Base-by-base conservation (phyloP, 1,140 invertebrate genomes). In the Battus philenor region DNA sequence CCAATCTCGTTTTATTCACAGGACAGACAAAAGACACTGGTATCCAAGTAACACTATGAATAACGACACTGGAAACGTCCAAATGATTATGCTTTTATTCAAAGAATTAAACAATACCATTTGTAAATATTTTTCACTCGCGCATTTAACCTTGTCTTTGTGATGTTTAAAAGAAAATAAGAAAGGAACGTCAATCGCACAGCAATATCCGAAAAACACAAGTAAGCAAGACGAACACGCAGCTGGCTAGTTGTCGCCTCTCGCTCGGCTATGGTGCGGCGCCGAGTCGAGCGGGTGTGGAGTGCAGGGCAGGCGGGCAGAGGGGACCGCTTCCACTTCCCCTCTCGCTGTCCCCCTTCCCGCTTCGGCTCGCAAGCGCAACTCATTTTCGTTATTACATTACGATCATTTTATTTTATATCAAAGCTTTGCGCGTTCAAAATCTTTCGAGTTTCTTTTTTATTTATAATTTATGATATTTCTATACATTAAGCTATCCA, bases 171-270 rank as follows among this genome's bases (percentile, higher is more conserved):
- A 56, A 51, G 69, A 69, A 27, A 73, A 67, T 68, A 59, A 67
- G 58, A 71, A 76, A 59, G 66, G 68, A 75, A 75, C 77, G 77
- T 81, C 78, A 68, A 73, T 61, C 68, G 63, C 68, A 66, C 67
- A 57, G 70, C 68, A 69, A 74, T 69, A 77, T 71, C 68, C 69
- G 69, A 82, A 82, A 84, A 79, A 84, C 74, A 82, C 76, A 82
- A 82, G 68, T 54, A 60, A 59, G 50, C 54, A 57, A 61, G 49
- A 66, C 58, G 59, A 67, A 77, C 74, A 69, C 73, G 77, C 80
- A 82, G 71, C 73, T 76, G 70, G 68, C 64, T 63, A 56, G 66
- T 20, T 66, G 68, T 77, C 65, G 75, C 76, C 74, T 74, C 69
- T 78, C 76, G 71, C 71, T 79, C 59, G 61, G 58, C 61, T 64